phyloP scores from a whole-genome alignment of 1,140 invertebrate species.

The Heliconius eleuchia region DNA sequence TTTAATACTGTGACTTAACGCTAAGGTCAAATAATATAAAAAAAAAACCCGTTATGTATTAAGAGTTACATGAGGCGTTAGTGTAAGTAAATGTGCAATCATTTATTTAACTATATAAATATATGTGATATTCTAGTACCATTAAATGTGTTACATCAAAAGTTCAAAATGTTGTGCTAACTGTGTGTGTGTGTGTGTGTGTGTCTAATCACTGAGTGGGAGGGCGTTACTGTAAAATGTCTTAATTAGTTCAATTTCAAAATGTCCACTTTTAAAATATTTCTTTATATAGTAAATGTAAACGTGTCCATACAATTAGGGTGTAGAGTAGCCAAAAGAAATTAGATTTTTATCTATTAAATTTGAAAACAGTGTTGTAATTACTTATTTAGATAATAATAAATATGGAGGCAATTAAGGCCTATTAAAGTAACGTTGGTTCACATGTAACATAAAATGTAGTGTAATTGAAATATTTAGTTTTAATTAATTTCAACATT shows the following conservation, averaged over 20 bases:
- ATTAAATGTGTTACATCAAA: conserved; percentile 48
- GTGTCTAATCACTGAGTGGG: background rate
- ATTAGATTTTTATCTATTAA: background rate
- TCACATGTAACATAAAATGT: background rate
- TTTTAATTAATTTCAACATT: background rate
- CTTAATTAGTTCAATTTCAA: conserved; percentile 4
- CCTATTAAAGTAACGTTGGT: background rate
- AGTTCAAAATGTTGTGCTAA: conserved; percentile 13
- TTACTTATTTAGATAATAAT: background rate
- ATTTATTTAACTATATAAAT: conserved; percentile 36
- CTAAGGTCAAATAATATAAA: background rate
- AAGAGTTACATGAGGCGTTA: conserved; percentile 30
- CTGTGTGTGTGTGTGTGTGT: background rate
- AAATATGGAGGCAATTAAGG: background rate
- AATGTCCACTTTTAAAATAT: conserved; percentile 2
- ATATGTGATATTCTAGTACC: conserved; percentile 64
- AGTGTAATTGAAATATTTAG: background rate
- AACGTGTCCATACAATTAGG: background rate
- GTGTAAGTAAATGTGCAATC: conserved; percentile 53
- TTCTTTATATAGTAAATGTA: background rate
- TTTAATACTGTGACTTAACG: background rate
- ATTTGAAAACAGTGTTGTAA: background rate
- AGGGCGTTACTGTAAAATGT: background rate
- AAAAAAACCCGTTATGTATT: background rate
- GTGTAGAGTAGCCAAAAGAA: background rate